These are phyloP conservation scores for Augiades crinisus DNA, from an alignment of 2,888 invertebrate species.

Conservation along the genomic window DNA sequence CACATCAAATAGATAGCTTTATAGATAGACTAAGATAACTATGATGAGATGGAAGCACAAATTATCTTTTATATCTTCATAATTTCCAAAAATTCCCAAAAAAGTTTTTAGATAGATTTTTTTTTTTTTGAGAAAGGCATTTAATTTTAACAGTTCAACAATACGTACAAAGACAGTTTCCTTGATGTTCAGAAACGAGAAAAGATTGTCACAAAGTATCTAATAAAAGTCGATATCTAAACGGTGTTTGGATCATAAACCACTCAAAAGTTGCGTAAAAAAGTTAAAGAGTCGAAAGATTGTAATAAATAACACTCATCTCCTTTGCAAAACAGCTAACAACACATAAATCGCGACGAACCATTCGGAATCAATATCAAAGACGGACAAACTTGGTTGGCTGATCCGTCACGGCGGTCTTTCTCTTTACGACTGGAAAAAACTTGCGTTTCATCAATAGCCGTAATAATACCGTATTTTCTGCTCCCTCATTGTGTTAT, in stretches of 20 bases:
- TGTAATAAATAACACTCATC: constrained; percentile 9
- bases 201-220: background rate
- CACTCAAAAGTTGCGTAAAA: constrained; percentile 6
- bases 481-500: constrained; percentile 54
- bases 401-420: constrained; percentile 26
- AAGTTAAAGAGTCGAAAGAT: constrained; percentile 1
- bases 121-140: no score
- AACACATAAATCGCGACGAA: constrained; percentile 20
- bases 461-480: constrained; percentile 40
- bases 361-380: constrained; percentile 4
- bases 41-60: no score
- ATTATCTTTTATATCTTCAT: no score
- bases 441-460: constrained; percentile 39
- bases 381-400: constrained; percentile 3
- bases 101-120: no score
- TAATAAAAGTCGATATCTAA: background rate
- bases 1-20: no score
- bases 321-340: background rate
- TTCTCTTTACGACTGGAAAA: constrained; percentile 16
- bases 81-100: no score
- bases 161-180: background rate
- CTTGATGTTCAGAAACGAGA: background rate
- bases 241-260: constrained; percentile 12
- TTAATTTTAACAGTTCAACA: no score
- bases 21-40: no score